Base-by-base conservation (phyloP, 2,113 vertebrate genomes). In the Gnathonemus longibarbis region DNA sequence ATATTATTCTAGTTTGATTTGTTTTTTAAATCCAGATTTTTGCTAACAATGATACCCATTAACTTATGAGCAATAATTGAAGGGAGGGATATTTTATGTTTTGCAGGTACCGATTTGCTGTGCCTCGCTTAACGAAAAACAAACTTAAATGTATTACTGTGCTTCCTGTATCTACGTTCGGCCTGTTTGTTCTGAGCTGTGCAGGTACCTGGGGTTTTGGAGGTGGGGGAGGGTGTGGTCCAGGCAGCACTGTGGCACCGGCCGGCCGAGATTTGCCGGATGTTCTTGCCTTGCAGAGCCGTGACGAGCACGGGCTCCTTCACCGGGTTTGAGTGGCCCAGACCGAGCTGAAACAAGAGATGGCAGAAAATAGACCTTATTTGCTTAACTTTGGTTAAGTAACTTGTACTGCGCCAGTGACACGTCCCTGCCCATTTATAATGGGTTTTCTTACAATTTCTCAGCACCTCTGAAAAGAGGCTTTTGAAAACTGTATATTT, bases 181-280 rank as follows among this genome's bases (percentile, higher is more conserved):
- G 19, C 48, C 2, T 45, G 83, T 35, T 21, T 52, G 74, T 3
- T 39, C 6, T 80, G n/a, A 5, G 27, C 1, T 45, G 27, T 2
- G 31, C 88, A 21, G 58, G 89, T 93, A 96, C 96, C 96, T 94
- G 96, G 96, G 93, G 92, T 92, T 91, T 94, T 95, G 42, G 93
- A 74, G 8, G 94, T 92, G 90, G 93, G 91, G 91, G 95, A 94
- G 0, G 96, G 96, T 13, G 96, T 95, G 88, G 96, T 96, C 96
- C 96, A 96, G 0, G 96, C 96, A 13, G 96, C 92, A 46, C 95
- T 96, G 92, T 97, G 96, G 90, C 96, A 96, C 80, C 96, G 96
- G 24, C 96, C 96, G 45, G 95, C 96, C 13, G 96, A 96, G 86
- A 97, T 95, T 93, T 97, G 96, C 84, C 92, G 90, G 88, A 96